Percentiles rank a stretch among this genome's conserved stretches.
Evolutionary conservation across 2,888 invertebrate species (phyloP).

Genomic region (Drosophila parthenogenetica): DNA sequence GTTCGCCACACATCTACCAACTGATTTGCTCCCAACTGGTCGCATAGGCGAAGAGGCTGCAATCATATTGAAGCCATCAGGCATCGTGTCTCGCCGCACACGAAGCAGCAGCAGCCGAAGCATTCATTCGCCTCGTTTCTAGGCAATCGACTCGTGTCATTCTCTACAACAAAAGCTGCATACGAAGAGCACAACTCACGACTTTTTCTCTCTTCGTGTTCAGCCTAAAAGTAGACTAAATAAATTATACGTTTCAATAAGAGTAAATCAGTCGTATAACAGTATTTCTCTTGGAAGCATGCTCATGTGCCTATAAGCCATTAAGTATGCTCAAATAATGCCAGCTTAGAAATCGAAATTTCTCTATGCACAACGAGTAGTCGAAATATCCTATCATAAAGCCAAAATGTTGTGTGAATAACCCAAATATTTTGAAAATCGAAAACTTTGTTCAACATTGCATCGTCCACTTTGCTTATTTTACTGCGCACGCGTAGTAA

Average conservation of each 20-base stretch:
- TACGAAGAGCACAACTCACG: conserved; percentile 42
- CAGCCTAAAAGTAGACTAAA: no score
- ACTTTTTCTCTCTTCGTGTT: not conserved
- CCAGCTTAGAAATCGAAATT: not conserved
- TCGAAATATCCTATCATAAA: not conserved
- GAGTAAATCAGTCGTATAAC: conserved; percentile 16
- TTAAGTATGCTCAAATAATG: conserved; percentile 2
- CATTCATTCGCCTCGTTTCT: conserved; percentile 26
- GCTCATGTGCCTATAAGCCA: conserved; percentile 25
- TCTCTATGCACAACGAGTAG: not conserved
- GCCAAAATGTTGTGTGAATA: not conserved
- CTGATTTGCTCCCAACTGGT: conserved; percentile 67
- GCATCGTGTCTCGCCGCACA: conserved; percentile 49
- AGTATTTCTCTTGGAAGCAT: no score
- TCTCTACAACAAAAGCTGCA: conserved; percentile 25
- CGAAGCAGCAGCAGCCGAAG: conserved; percentile 44
- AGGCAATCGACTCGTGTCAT: conserved; percentile 34
- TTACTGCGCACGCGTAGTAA: conserved; percentile 60
- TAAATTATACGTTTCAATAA: not conserved
- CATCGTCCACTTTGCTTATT: not conserved
- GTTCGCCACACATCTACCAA: conserved; percentile 83
- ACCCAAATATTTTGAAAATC: not conserved
- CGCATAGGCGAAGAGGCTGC: conserved; percentile 74
- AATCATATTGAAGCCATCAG: conserved; percentile 42
- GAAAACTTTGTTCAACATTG: not conserved